A percentile compares a stretch with the other conserved stretches of the same genome.
These are phyloP conservation scores for Sabatieria punctata DNA, from an alignment of 2,888 invertebrate species.

Conservation along the genomic window DNA sequence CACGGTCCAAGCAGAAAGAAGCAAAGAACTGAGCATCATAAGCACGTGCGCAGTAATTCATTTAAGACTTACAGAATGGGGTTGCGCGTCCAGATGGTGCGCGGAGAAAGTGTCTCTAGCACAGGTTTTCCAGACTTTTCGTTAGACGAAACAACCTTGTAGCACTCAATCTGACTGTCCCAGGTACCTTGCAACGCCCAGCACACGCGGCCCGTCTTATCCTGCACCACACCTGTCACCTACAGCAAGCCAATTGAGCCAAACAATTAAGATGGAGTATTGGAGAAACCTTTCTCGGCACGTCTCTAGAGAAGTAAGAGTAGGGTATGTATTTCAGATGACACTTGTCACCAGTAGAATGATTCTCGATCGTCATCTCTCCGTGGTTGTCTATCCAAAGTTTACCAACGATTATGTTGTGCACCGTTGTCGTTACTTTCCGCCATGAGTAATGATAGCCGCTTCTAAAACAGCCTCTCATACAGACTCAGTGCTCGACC, in stretches of 20 bases:
- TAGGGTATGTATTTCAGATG: conserved; percentile 93
- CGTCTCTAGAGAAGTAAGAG: conserved; percentile 91
- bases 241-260: conserved; percentile 24
- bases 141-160: no score
- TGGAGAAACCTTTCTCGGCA: conserved; percentile 81
- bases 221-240: conserved; percentile 52
- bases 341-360: conserved; percentile 73
- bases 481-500: no score
- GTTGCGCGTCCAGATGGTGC: conserved; percentile 66
- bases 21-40: not conserved
- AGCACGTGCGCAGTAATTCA: no score
- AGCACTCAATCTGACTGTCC: conserved; percentile 87
- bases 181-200: conserved; percentile 68
- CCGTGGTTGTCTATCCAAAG: conserved; percentile 99
- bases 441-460: conserved; percentile 84
- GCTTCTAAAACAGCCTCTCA: conserved; percentile 15
- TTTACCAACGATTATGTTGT: conserved; percentile 98
- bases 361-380: conserved; percentile 91
- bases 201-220: conserved; percentile 41
- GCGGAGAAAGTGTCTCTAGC: conserved; percentile 74
- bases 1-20: no score
- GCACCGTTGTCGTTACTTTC: conserved; percentile 92
- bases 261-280: no score
- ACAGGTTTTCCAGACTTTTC: conserved; percentile 48
- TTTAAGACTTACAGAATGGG: conserved; percentile 40